Percentiles rank a stretch among this genome's conserved stretches.
phyloP scores from a whole-genome alignment of 2,888 invertebrate genomes.

The Ochropleura leucogaster region DNA sequence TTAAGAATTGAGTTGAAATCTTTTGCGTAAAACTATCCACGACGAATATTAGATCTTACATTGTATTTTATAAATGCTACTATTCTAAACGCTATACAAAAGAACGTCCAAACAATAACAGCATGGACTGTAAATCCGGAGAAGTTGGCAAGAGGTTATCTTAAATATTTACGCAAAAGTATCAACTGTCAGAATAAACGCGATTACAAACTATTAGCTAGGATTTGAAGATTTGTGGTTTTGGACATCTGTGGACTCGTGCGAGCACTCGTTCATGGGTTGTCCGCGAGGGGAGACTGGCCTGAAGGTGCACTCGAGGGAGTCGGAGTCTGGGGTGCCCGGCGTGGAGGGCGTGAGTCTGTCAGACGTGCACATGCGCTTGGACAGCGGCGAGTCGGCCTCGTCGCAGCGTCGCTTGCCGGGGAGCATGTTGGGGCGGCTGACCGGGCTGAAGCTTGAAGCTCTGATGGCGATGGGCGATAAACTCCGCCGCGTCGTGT shows the following conservation, averaged over 20 bases:
- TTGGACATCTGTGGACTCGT: conserved; percentile 70
- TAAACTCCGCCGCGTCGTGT: conserved; percentile 95
- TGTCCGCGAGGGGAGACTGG: conserved; percentile 86
- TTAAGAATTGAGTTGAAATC: conserved; percentile 67
- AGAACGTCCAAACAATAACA: conserved; percentile 37
- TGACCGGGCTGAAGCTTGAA: conserved; percentile 93
- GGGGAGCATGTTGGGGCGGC: conserved; percentile 87
- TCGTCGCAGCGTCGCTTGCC: conserved; percentile 92
- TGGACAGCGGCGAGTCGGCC: conserved; percentile 87
- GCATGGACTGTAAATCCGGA: conserved; percentile 50
- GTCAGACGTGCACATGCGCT: conserved; percentile 83
- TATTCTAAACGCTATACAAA: conserved; percentile 51
- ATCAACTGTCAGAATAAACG: conserved; percentile 63
- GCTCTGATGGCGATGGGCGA: conserved; percentile 97
- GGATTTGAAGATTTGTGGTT: conserved; percentile 83
- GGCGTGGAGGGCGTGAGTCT: conserved; percentile 83
- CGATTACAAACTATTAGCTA: conserved; percentile 81
- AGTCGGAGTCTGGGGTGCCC: conserved; percentile 86
- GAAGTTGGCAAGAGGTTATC: conserved; percentile 52
- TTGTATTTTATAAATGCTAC: conserved; percentile 55
- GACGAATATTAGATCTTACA: conserved; percentile 38
- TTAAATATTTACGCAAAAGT: conserved; percentile 58
- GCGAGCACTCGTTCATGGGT: conserved; percentile 79
- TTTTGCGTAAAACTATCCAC: conserved; percentile 63
- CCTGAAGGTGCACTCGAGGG: conserved; percentile 87